phyloP scores from a whole-genome alignment of 2,113 vertebrate genomes.

The Apodemus sylvaticus region DNA sequence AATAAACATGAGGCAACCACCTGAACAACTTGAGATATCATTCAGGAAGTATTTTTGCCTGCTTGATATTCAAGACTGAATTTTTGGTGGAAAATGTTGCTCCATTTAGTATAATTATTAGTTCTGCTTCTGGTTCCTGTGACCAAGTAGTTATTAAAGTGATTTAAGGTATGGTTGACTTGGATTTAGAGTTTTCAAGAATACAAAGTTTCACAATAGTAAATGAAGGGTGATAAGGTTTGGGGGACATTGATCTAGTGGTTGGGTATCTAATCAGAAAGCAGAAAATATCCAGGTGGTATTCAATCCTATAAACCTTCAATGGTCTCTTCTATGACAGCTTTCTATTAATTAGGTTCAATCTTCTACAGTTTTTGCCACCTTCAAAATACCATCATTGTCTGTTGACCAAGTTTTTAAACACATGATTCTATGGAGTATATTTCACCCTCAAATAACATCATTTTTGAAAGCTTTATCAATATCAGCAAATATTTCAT shows the following conservation, averaged over 20 bases:
- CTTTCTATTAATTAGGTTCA: background rate
- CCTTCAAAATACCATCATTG: background rate
- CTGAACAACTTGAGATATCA: too few relatives aligned
- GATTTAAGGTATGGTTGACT: background rate
- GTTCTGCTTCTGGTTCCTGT: background rate
- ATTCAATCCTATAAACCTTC: too few relatives aligned
- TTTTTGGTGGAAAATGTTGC: background rate
- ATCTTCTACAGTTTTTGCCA: background rate
- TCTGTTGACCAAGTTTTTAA: background rate
- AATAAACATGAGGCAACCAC: background rate
- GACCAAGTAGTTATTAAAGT: background rate
- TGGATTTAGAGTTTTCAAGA: background rate
- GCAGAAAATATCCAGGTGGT: background rate
- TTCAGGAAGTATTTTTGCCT: background rate
- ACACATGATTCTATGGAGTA: background rate
- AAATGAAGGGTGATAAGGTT: accelerated
- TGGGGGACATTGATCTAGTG: background rate
- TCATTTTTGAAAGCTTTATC: background rate
- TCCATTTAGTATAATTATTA: background rate
- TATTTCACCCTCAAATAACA: background rate
- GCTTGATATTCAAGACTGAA: background rate
- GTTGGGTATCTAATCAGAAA: background rate
- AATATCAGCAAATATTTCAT: background rate
- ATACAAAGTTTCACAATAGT: background rate
- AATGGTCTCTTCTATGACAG: too few relatives aligned